These are phyloP conservation scores for Cinclus cinclus DNA, from an alignment of 2,113 vertebrate genomes.

Conservation along the genomic window DNA sequence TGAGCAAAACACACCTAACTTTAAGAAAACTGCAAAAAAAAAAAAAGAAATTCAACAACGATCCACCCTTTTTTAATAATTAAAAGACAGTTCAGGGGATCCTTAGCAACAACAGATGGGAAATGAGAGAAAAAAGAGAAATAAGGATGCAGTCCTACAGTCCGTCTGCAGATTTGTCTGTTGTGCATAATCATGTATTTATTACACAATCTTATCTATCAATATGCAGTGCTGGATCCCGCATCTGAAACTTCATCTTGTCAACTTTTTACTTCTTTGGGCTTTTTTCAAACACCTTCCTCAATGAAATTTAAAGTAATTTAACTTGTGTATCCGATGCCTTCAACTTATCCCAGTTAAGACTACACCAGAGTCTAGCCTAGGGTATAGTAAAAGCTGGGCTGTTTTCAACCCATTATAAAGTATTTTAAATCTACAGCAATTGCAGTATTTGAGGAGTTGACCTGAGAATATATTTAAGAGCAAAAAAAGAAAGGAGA, in stretches of 20 bases:
- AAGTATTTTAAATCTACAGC: neutral
- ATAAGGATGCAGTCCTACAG: neutral
- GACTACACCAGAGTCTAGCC: accelerated
- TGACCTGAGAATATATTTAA: neutral
- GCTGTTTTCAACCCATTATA: neutral
- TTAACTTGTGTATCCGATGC: neutral
- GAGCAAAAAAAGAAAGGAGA: neutral
- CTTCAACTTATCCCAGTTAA: neutral
- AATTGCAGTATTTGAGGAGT: neutral
- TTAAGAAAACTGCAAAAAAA: neutral
- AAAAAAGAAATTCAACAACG: accelerated
- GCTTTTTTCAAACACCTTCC: neutral
- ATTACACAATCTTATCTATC: neutral
- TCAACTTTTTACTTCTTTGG: neutral
- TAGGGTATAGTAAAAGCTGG: accelerated
- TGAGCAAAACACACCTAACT: neutral
- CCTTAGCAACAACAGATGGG: neutral
- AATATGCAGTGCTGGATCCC: neutral
- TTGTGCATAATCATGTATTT: accelerated
- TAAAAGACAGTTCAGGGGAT: neutral
- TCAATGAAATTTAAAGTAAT: neutral
- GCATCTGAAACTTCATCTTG: neutral
- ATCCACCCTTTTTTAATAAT: neutral
- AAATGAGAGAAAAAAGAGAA: neutral
- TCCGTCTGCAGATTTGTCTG: accelerated